Base-by-base conservation (phyloP, 1,140 invertebrate species). In the Formica exsecta region DNA sequence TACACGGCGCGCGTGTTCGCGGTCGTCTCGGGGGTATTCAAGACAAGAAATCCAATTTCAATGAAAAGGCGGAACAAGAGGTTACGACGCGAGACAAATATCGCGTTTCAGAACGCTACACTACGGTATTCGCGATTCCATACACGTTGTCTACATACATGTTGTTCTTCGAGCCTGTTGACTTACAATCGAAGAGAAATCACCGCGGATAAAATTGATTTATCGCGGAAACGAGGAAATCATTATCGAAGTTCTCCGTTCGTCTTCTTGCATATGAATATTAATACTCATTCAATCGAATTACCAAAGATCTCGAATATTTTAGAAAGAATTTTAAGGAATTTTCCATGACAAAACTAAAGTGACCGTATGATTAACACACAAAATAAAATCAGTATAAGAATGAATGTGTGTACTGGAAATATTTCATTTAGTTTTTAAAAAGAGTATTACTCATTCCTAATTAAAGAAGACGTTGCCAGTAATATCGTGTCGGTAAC, bases 51-150 rank as follows among this genome's bases (percentile, higher is more conserved):
- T 89, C 64, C 79, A 90, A 90, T 89, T 89, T 75, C 62, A 87
- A 84, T 90, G 79, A 89, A 87, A 87, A 89, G 70, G 73, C 59
- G 83, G 57, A 83, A 88, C 64, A 64, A 89, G 73, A 86, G 22
- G 57, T 66, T 65, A 62, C 66, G 38, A 57, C 6, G 16, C 38
- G 51, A 81, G 80, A 86, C 71, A 85, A 90, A 89, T 80, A 86
- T 85, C 71, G 74, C 32, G 41, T 64, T 84, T 77, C 48, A 57
- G 41, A 48, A 4, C 57, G 62, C n/a, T 16, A 66, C 51, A 57
- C 75, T 29, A 81, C 73, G 57, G 29, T 64, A 77, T 66, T 32
- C 59, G 73, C 38, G 51, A 3, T 68, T 32, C 9, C 11, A 22
- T 44, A 57, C 36, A 25, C 11, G 73, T 62, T 77, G 44, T 64